Evolutionary conservation across 2,113 vertebrate species (phyloP), one percentile per base, ranked within the genome.

Genomic region (Dolichotis patagonum): DNA sequence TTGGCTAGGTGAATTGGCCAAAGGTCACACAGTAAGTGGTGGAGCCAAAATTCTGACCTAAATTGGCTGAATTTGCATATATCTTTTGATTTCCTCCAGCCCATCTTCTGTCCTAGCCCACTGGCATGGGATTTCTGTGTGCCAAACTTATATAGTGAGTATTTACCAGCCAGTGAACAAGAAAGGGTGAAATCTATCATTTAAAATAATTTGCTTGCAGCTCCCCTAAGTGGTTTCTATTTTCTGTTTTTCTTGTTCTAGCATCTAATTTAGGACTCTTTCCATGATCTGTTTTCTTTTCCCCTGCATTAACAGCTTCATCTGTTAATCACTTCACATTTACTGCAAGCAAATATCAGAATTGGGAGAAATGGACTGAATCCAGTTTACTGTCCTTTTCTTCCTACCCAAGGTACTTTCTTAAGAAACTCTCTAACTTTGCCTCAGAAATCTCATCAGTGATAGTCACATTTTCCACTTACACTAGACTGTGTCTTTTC

Each of bases 211-310:
- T 91, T 82, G 11, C 60, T 52, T 89, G 35, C 26, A 63, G 85
- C 83, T 97, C 63, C 58, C 56, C 24, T 89, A 91, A 90, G 41
- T 75, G 16, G 52, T 62, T 90, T 62, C 32, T 19, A 88, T 80
- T 94, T 97, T 94, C 26, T 90, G 7, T 88, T 96, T 93, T 95
- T 77, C 13, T 80, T 80, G 4, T 91, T 58, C 41, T 90, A 90
- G 43, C 87, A 24, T 71, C 41, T 84, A 94, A 84, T 7, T n/a
- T 67, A 93, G 46, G 26, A 85, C 19, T 49, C 54, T 85, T 73
- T 54, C 8, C 7, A 32, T 38, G n/a, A 73, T 82, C 24, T 52
- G 1, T 54, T 82, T 73, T 54, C 49, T 52, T 52, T 77, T n/a
- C 38, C 24, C n/a, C 83, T 67, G 35, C 77, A 12, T 16, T 24